phyloP scores from a whole-genome alignment of 2,888 invertebrate species.

The Diaperis boleti region DNA sequence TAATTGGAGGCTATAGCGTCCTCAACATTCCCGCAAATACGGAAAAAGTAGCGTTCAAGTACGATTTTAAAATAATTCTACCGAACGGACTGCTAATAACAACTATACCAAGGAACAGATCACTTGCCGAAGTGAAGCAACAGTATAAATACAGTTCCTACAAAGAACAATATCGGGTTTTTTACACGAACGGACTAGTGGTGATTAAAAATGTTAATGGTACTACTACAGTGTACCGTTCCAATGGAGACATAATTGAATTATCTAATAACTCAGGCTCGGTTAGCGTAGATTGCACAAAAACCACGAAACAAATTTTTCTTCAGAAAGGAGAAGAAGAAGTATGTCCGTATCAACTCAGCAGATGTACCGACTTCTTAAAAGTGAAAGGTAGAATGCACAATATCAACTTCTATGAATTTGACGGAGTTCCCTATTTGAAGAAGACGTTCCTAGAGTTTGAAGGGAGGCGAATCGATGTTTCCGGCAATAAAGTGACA shows the following conservation, averaged over 20 bases:
- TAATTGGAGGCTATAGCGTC: conserved; percentile 4
- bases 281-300: not conserved
- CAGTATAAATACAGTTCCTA: conserved; percentile 38
- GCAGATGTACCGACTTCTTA: conserved; percentile 1
- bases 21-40: not conserved
- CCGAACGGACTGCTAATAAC: conserved; percentile 54
- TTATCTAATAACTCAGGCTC: conserved; percentile 32
- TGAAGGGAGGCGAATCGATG: conserved; percentile 48
- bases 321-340: conserved; percentile 2
- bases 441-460: conserved; percentile 49
- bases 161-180: conserved; percentile 54
- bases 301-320: conserved; percentile 16
- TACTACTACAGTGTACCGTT: conserved; percentile 50
- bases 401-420: conserved; percentile 4
- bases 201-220: conserved; percentile 54
- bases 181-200: conserved; percentile 51
- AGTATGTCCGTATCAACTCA: conserved; percentile 7
- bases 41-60: conserved; percentile 13
- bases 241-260: conserved; percentile 53
- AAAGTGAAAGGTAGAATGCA: not conserved
- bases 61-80: conserved; percentile 51
- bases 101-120: conserved; percentile 40
- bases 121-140: conserved; percentile 52
- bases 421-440: conserved; percentile 49
- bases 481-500: conserved; percentile 45